Base-by-base conservation (phyloP, 2,797 vertebrate genomes). In the Tenualosa thibaudeaui region DNA sequence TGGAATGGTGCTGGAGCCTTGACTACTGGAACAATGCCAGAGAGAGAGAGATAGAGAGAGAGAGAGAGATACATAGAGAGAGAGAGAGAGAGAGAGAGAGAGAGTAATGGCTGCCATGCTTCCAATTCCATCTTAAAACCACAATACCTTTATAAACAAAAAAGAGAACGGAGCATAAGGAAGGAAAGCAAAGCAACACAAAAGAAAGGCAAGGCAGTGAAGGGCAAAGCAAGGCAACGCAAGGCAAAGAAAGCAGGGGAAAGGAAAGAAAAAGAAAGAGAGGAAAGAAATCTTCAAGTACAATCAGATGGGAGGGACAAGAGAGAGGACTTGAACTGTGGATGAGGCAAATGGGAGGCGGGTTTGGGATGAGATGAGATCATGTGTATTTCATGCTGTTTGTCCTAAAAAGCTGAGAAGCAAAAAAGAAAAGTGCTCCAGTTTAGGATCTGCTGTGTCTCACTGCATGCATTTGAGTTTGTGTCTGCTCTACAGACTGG, bases 401-500 rank as follows among this genome's bases (percentile, higher is more conserved):
- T 78, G 37, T 46, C 71, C 40, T 78, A 40, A 78, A 37, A 43
- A 43, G 68, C 68, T 17, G 31, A 31, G 12, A 71, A 40, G n/a
- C 12, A 6, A 6, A 40, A 37, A 89, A 89, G 86, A 86, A 83
- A 82, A 85, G 37, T 78, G 75, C 53, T 84, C 60, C 37, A 78
- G 71, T 86, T 86, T 87, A 62, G 56, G 19, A 78, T 82, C 68
- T 85, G 92, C 90, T 92, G 90, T 91, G 85, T 87, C 85, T 88
- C 92, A 90, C 90, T 94, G 94, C 95, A 95, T 95, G 94, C 88
- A 19, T 93, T 91, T 90, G 90, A 89, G 90, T 93, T 91, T 90
- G 90, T 88, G 90, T 90, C 93, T 92, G 91, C 83, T 56, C 83
- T 86, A 78, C 37, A 78, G 78, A 60, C 91, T 90, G 89, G 92